phyloP scores from a whole-genome alignment of 2,888 invertebrate genomes.

The Tachina grossa region DNA sequence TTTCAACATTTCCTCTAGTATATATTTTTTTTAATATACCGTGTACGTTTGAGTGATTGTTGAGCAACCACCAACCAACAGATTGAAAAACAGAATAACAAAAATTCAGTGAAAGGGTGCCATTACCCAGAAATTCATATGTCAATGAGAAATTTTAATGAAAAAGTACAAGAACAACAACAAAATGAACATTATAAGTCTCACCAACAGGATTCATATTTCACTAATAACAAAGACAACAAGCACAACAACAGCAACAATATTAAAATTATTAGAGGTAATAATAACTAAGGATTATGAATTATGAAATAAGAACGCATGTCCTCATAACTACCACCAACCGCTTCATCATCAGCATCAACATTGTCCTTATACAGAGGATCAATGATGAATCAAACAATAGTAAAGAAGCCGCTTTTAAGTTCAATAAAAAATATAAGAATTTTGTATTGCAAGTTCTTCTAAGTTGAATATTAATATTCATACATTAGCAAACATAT shows the following conservation, averaged over 20 bases:
- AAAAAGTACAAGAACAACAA: slow-evolving; percentile 44
- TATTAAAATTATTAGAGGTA: slow-evolving; percentile 37
- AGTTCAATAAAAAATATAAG: slow-evolving; percentile 43
- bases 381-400: slow-evolving; percentile 27
- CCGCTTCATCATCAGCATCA: slow-evolving; percentile 25
- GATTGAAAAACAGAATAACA: slow-evolving; percentile 34
- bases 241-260: slow-evolving; percentile 46
- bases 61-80: slow-evolving; percentile 63
- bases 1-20: slow-evolving; percentile 15
- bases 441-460: slow-evolving; percentile 41
- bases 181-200: slow-evolving; percentile 33
- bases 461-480: slow-evolving; percentile 50
- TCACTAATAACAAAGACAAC: slow-evolving; percentile 60
- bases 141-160: slow-evolving; percentile 65
- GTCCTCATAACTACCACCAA: slow-evolving; percentile 47
- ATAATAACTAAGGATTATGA: slow-evolving; percentile 61
- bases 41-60: slow-evolving; percentile 24
- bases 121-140: slow-evolving; percentile 65
- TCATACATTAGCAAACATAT: background rate
- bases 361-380: slow-evolving; percentile 23
- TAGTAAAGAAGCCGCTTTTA: slow-evolving; percentile 62
- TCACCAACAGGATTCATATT: slow-evolving; percentile 67
- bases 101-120: slow-evolving; percentile 56
- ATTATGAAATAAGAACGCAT: slow-evolving; percentile 67
- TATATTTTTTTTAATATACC: slow-evolving; percentile 1